Conservation (phyloP, 2,113 vertebrate species). For the Loxodonta africana region DNA sequence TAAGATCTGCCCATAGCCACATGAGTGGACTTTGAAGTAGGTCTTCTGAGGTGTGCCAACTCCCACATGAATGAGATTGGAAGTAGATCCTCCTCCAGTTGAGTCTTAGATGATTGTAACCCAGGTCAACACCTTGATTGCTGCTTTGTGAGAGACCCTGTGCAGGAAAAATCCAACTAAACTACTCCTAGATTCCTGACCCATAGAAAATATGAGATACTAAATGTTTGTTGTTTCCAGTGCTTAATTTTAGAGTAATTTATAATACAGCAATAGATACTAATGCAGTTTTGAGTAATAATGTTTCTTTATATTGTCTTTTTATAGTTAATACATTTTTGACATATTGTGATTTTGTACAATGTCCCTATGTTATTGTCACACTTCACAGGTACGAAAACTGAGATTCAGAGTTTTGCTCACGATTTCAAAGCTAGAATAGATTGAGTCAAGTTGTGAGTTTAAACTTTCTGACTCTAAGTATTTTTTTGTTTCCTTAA, state of each 20-base stretch:
- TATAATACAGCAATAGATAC: neutral
- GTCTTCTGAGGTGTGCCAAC: neutral
- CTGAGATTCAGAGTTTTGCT: slow-evolving; percentile 11
- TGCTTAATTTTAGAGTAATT: slow-evolving; percentile 35
- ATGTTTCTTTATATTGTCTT: slow-evolving; percentile 15
- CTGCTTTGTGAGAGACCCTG: neutral
- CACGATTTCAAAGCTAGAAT: slow-evolving; percentile 53
- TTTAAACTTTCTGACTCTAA: slow-evolving; percentile 61
- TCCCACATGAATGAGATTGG: neutral
- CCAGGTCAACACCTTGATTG: neutral
- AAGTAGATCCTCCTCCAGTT: neutral
- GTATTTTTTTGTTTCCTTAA: neutral
- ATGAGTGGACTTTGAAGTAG: neutral
- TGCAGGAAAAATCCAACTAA: neutral
- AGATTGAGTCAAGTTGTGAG: slow-evolving; percentile 20
- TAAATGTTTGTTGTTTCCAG: neutral
- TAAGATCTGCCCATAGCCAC: neutral
- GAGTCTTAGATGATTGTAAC: neutral
- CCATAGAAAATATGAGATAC: neutral
- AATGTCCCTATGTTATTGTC: neutral
- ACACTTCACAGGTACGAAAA: neutral
- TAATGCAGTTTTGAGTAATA: neutral
- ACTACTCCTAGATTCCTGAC: neutral
- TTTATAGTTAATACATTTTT: neutral
- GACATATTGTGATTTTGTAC: neutral